Evolutionary conservation across 1,140 invertebrate species (phyloP), one percentile per base, ranked within the genome.

Genomic region (Bombus pascuorum): DNA sequence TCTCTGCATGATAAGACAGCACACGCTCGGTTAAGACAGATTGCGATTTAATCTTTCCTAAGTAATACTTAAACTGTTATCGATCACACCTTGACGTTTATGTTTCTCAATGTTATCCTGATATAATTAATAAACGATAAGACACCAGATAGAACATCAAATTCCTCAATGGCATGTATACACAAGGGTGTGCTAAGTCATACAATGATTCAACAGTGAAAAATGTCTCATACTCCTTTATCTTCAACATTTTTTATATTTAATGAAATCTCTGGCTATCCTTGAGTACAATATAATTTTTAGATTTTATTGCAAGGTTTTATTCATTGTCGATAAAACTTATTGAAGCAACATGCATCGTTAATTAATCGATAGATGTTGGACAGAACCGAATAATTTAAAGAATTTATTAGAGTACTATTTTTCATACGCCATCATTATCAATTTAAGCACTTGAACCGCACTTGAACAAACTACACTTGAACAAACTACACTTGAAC

Each of bases 61-160:
- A 66, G 44, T 83, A 66, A 34, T 83, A 66, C 28, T 68, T 37
- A 32, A 5, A 66, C 3, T 6, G 47, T 82, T 68, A 78, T 42
- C 74, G 28, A 85, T 80, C 57, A 62, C 25, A 65, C 32, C 39
- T 72, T 80, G 53, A 71, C 76, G 68, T 62, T 47, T 65, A 59
- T 74, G 5, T 80, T 57, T 80, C 12, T 39, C 10, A 85, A 47
- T 34, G 25, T 59, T 73, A 85, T 80, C 68, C 42, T 73, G 15
- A 72, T 73, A 72, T 25, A 25, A 39, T n/a, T 44, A 80, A 85
- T 62, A 72, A 79, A 62, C 8, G 57, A 85, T 79, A 84, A 84
- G 66, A 53, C 1, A 22, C 12, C 32, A 65, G 34, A 80, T 25
- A 53, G 10, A 72, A 37, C 10, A 13, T 32, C 4, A 22, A 80